These are phyloP conservation scores for Ceramica pisi DNA, from an alignment of 2,888 invertebrate genomes.

Conservation along the genomic window DNA sequence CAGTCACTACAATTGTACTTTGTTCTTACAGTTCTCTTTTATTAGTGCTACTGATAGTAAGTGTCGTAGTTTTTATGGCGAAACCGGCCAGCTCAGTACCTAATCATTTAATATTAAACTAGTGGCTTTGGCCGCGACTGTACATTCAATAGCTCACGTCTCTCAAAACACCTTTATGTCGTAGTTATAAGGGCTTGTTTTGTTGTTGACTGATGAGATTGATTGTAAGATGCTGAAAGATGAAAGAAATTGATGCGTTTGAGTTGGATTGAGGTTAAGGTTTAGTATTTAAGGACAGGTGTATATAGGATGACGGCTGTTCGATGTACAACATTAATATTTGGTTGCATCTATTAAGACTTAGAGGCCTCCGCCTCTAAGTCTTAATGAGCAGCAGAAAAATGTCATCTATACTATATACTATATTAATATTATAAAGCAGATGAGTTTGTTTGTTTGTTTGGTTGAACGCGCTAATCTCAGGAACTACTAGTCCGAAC, in stretches of 20 bases:
- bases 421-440: too few relatives aligned
- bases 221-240: background rate
- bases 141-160: constrained; percentile 9
- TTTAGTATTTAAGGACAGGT: background rate
- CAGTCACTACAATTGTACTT: constrained; percentile 74
- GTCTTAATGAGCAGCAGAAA: too few relatives aligned
- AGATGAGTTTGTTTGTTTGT: too few relatives aligned
- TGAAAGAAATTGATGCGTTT: background rate
- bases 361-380: too few relatives aligned
- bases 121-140: constrained; percentile 50
- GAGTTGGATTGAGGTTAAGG: background rate
- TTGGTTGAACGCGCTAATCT: too few relatives aligned
- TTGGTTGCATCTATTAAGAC: too few relatives aligned
- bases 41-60: constrained; percentile 84
- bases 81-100: constrained; percentile 74
- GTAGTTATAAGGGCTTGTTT: background rate
- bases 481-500: too few relatives aligned
- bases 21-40: constrained; percentile 82
- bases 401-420: too few relatives aligned
- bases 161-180: background rate
- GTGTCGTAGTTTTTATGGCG: constrained; percentile 83
- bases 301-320: background rate
- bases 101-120: constrained; percentile 79
- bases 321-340: too few relatives aligned
- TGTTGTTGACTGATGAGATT: background rate